Conservation (phyloP, 1,140 invertebrate species). For the Spodoptera litura region DNA sequence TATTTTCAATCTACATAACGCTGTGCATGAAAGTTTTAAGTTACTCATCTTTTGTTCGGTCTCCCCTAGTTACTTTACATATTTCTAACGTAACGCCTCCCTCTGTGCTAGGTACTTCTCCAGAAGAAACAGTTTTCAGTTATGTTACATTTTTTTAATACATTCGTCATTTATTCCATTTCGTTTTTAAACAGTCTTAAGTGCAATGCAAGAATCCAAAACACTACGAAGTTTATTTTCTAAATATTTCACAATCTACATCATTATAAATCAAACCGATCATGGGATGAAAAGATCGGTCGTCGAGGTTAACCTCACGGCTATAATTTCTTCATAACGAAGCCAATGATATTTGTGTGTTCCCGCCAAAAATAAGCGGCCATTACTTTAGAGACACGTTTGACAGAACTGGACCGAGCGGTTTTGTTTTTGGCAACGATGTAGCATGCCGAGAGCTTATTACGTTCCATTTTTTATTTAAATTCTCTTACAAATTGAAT, state of each 20-base stretch:
- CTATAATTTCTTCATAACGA: slow-evolving; percentile 69
- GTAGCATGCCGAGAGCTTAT: slow-evolving; percentile 45
- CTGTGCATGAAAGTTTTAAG: slow-evolving; percentile 42
- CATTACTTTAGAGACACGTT: slow-evolving; percentile 75
- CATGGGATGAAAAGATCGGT: slow-evolving; percentile 51
- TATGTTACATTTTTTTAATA: too few relatives aligned
- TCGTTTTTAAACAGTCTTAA: too few relatives aligned
- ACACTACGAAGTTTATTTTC: neutral
- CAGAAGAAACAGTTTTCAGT: slow-evolving; percentile 9
- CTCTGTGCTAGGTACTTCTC: slow-evolving; percentile 1
- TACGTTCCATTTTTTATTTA: slow-evolving; percentile 51
- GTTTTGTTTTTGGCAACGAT: slow-evolving; percentile 61
- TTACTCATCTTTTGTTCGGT: slow-evolving; percentile 42
- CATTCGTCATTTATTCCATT: too few relatives aligned
- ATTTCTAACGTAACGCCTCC: slow-evolving; percentile 13
- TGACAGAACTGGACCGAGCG: slow-evolving; percentile 77
- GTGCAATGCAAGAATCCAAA: too few relatives aligned
- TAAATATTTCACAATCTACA: neutral
- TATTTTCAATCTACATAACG: slow-evolving; percentile 38
- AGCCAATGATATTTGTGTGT: slow-evolving; percentile 71
- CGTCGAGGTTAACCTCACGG: slow-evolving; percentile 56
- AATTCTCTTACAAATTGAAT: slow-evolving; percentile 53
- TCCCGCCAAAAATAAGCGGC: slow-evolving; percentile 79
- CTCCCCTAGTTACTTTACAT: slow-evolving; percentile 42
- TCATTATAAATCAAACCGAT: slow-evolving; percentile 48